Conservation (phyloP, 2,113 vertebrate species). For the Meles meles region DNA sequence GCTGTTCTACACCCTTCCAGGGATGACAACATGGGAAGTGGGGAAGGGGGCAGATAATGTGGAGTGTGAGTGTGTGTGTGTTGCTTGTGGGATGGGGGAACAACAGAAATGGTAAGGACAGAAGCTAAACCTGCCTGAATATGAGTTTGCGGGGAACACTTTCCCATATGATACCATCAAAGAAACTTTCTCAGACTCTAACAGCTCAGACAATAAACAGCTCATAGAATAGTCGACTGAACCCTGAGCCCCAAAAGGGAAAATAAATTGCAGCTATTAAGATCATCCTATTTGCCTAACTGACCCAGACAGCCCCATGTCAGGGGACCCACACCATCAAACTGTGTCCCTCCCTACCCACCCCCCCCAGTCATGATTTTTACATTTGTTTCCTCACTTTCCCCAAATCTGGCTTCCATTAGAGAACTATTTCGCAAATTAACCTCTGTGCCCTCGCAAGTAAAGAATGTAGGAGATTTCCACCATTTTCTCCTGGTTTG, state of each 20-base stretch:
- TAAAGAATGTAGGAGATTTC: constrained; percentile 35
- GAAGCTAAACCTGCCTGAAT: not conserved
- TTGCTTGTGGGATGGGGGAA: not conserved
- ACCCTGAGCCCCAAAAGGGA: not conserved
- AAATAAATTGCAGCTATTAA: not conserved
- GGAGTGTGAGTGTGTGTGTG: no score
- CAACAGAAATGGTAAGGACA: not conserved
- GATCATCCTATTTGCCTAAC: not conserved
- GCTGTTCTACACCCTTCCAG: not conserved
- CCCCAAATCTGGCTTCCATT: constrained; percentile 65
- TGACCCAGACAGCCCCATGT: not conserved
- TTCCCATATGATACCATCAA: not conserved
- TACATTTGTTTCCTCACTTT: constrained; percentile 48
- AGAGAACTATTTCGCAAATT: constrained; percentile 67
- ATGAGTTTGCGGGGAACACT: not conserved
- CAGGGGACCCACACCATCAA: not conserved
- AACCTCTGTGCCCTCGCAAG: constrained; percentile 53
- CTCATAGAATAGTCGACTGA: not conserved
- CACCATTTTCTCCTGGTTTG: not conserved
- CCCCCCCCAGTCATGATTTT: not conserved
- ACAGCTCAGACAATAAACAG: not conserved
- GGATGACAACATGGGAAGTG: not conserved
- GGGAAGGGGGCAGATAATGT: not conserved
- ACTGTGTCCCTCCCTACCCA: not conserved
- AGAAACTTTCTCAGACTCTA: constrained; percentile 1